These are phyloP conservation scores for Sebastes trivittatus DNA, from an alignment of 2,797 vertebrate species.

Conservation along the genomic window DNA sequence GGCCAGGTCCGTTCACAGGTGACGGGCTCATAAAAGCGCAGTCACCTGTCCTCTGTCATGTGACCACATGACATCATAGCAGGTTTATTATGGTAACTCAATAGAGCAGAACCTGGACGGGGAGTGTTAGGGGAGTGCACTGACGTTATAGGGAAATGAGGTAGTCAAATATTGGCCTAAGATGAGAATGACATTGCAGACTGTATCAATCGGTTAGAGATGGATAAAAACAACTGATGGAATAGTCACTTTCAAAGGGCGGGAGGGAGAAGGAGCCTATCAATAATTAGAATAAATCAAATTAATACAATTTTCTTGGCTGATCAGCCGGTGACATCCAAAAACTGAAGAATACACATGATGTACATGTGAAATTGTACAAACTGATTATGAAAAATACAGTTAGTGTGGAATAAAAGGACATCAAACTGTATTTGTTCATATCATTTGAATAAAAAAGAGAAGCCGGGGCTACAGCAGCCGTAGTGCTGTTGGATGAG, in stretches of 20 bases:
- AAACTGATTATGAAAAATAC: conserved; percentile 80
- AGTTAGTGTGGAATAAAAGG: conserved; percentile 50
- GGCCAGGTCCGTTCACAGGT: conserved; percentile 47
- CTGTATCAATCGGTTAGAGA: conserved; percentile 79
- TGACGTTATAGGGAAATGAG: conserved; percentile 38
- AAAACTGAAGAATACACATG: conserved; percentile 61
- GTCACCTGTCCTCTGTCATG: conserved; percentile 54
- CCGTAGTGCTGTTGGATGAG: conserved; percentile 76
- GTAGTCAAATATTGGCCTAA: conserved; percentile 40
- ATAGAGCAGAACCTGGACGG: conserved; percentile 24
- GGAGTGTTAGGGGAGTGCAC: conserved; percentile 29
- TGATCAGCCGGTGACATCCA: conserved; percentile 58
- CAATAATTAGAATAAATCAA: conserved; percentile 18
- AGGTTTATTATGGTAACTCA: conserved; percentile 24
- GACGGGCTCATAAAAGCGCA: conserved; percentile 25
- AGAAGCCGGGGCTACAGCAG: conserved; percentile 66
- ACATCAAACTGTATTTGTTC: conserved; percentile 77
- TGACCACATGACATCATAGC: conserved; percentile 34
- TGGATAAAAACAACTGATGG: conserved; percentile 66
- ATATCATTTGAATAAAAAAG: conserved; percentile 64
- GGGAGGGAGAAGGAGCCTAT: conserved; percentile 21
- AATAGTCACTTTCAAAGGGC: conserved; percentile 51
- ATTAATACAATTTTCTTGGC: conserved; percentile 25
- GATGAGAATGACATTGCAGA: conserved; percentile 83
- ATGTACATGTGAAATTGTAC: conserved; percentile 51